These are phyloP conservation scores for Kuschelorhynchus macadamiae DNA, from an alignment of 2,888 invertebrate genomes.

Conservation along the genomic window DNA sequence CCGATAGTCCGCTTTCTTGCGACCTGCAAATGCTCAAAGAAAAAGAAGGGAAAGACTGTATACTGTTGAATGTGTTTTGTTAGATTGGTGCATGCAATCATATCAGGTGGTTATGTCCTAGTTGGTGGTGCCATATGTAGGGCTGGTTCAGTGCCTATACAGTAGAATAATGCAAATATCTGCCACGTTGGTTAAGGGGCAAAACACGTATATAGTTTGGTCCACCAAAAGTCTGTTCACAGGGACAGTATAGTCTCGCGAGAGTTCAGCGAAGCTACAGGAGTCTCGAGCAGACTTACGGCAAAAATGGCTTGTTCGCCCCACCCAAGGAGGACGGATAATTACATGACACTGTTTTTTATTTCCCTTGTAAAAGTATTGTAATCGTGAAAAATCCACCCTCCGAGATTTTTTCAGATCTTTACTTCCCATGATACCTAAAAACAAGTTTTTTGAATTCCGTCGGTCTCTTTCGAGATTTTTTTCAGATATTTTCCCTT, in stretches of 20 bases:
- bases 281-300: constrained; percentile 99
- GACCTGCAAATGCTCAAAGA: constrained; percentile 94
- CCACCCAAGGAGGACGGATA: no score
- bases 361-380: no score
- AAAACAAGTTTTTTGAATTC: no score
- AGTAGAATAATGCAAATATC: constrained; percentile 99
- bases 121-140: constrained; percentile 98
- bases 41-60: constrained; percentile 96
- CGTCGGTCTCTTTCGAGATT: no score
- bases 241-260: constrained; percentile 96
- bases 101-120: constrained; percentile 93
- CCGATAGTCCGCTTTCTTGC: constrained; percentile 95
- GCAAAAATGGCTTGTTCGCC: constrained; percentile 99
- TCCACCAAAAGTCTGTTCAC: constrained; percentile 87
- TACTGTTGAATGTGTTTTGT: constrained; percentile 98
- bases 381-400: no score
- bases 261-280: constrained; percentile 99
- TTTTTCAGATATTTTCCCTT: no score
- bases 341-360: no score
- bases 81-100: constrained; percentile 96
- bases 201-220: constrained; percentile 98
- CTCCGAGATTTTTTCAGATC: no score
- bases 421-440: no score
- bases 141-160: constrained; percentile 99
- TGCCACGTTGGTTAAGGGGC: constrained; percentile 98